These are phyloP conservation scores for Tiliacea citrago DNA, from an alignment of 2,888 invertebrate species.

Conservation along the genomic window DNA sequence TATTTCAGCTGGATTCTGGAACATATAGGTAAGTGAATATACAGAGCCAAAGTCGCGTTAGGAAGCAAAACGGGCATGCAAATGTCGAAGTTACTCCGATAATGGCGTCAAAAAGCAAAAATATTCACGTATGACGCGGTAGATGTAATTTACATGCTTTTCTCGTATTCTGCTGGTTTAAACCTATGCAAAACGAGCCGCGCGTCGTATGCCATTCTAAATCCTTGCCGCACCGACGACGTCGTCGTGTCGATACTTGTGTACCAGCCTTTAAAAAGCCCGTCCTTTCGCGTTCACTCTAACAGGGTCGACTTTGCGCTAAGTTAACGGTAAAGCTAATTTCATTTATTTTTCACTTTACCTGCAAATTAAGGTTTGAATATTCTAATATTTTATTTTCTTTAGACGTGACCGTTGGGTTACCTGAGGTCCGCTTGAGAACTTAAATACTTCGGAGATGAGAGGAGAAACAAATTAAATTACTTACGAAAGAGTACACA, in stretches of 20 bases:
- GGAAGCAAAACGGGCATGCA: conserved; percentile 59
- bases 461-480: conserved; percentile 57
- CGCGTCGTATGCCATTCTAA: conserved; percentile 48
- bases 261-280: conserved; percentile 59
- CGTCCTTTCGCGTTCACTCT: conserved; percentile 60
- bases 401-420: conserved; percentile 62
- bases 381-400: conserved; percentile 76
- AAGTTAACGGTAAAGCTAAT: conserved; percentile 77
- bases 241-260: conserved; percentile 48
- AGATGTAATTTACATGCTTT: conserved; percentile 63
- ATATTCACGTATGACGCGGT: conserved; percentile 59
- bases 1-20: conserved; percentile 3
- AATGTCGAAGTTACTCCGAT: conserved; percentile 59
- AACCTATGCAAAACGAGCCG: conserved; percentile 63
- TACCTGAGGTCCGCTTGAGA: conserved; percentile 47
- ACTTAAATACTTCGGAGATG: conserved; percentile 38
- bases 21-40: conserved; percentile 15
- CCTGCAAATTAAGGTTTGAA: conserved; percentile 75
- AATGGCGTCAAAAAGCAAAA: conserved; percentile 62
- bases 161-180: conserved; percentile 58
- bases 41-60: conserved; percentile 27
- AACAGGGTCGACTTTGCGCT: conserved; percentile 66
- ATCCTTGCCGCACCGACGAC: conserved; percentile 26
- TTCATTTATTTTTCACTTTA: conserved; percentile 78
- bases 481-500: conserved; percentile 47